A percentile compares a stretch with the other conserved stretches of the same genome.
Conservation (phyloP, 2,113 vertebrate species). For the Pygoscelis adeliae region DNA sequence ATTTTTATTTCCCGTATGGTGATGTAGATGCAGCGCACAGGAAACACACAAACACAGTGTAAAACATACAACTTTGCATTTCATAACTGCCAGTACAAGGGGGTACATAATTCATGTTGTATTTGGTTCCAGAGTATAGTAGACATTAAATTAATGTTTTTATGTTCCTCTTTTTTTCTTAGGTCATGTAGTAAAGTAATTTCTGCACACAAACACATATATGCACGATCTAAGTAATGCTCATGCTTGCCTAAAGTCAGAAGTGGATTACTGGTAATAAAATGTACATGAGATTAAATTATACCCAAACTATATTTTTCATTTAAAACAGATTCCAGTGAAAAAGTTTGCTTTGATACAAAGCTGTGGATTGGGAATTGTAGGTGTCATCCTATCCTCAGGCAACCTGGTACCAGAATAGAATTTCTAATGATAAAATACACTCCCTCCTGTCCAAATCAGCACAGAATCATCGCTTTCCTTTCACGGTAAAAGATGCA, state of each 20-base stretch:
- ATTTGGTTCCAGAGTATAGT: not conserved
- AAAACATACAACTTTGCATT: not conserved
- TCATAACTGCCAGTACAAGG: not conserved
- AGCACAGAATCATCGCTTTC: not conserved
- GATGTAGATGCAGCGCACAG: not conserved
- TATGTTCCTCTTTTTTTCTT: not conserved
- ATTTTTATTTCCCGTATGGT: not conserved
- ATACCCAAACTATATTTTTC: not conserved
- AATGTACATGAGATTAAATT: not conserved
- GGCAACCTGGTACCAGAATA: constrained; percentile 3
- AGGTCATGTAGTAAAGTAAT: not conserved
- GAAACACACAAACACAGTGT: not conserved
- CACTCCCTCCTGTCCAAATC: not conserved
- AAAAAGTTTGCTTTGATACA: not conserved
- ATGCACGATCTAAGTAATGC: not conserved
- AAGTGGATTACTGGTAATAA: not conserved
- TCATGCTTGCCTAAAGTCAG: not conserved
- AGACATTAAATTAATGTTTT: not conserved
- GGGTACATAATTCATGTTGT: not conserved
- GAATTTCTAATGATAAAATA: constrained; percentile 16
- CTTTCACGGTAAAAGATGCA: not conserved
- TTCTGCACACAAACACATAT: not conserved
- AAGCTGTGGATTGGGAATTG: not conserved
- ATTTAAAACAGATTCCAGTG: not conserved
- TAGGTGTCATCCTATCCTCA: not conserved